Base-by-base conservation (phyloP, 1,140 invertebrate genomes). In the Acromyrmex echinatior region DNA sequence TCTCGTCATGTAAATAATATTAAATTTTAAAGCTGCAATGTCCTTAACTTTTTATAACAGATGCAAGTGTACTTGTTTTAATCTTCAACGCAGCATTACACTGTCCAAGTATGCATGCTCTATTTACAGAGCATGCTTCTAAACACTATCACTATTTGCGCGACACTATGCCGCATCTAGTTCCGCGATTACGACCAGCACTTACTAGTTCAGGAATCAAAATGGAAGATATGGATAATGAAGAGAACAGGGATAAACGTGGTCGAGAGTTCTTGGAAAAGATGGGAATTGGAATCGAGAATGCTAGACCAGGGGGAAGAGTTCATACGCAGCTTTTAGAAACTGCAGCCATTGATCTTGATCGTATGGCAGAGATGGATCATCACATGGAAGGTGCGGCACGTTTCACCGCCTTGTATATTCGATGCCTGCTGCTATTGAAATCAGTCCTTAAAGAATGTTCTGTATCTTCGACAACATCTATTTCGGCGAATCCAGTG, bases 91-190 rank as follows among this genome's bases (percentile, higher is more conserved):
- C 99, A 35, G 99, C 99, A 2, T 96, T 97, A 87, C 97, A 98
- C 93, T 98, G 98, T 94, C 97, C 98, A 31, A 98, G 98, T 39
- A 99, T 99, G 96, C 96, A 98, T 84, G 97, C 98, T 53, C 95
- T 99, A 58, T 98, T 99, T 92, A 98, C 99, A 82, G 97, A 98
- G 79, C 98, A 99, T 92, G 98, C 98, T 0, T 96, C 97, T 39
- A 97, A 98, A 68, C 99, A 99, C 95, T 99, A 99, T 95, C 97
- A 97, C 12, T 99, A 99, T 95, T 96, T 99, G n/a, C 96, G 98
- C 16, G 98, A 99, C 93, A 99, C 98, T 1, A 97, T 99, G 97
- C 98, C 99, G 3, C 96, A 98, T 92, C 96, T 99, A n/a, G 98
- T 99, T 31, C 99, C 99, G 0, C 96, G 97, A 84, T 95, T 99